Base-by-base conservation (phyloP, 2,888 invertebrate genomes). In the Papilio gigon region DNA sequence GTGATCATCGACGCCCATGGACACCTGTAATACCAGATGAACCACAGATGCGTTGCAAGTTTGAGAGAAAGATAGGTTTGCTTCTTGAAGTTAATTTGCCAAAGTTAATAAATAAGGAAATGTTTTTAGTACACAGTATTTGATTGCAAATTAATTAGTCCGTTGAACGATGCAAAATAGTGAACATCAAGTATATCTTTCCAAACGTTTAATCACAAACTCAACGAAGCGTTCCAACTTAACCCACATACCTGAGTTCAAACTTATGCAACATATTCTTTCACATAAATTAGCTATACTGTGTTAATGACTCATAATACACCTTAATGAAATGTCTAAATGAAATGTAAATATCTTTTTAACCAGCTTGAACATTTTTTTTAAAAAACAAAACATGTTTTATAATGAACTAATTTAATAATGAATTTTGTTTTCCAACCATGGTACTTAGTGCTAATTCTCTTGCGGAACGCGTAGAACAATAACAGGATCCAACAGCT, bases 391-490 rank as follows among this genome's bases (percentile, higher is more conserved):
- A 64, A 50, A 67, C 50, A 11, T 14, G 25, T 40, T 33, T 22
- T 27, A 22, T 40, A 56, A 56, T 56, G 53, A 56, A 42, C 33
- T 42, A 62, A 33, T 40, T 33, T 62, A 12, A 25, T 33, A 17
- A 42, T 42, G 4, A 56, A 6, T 59, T 56, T 62, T 67, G 35
- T 67, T 60, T 69, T 65, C 40, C 53, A 56, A n/a, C 44, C 61
- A 67, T 66, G 61, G 11, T 66, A 64, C 68, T 74, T 67, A 72
- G 76, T 75, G 77, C 78, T 81, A 85, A 86, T 89, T 86, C 76
- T 81, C 83, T 89, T 87, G 84, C 87, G 81, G 79, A 85, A 83
- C 89, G 88, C 86, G 89, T 88, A 85, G 76, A 84, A 84, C 81
- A 82, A 88, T 89, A 90, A 91, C 90, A 89, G 89, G 90, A 90